Conservation (phyloP, 1,140 invertebrate species). For the Drosophila carrolli region DNA sequence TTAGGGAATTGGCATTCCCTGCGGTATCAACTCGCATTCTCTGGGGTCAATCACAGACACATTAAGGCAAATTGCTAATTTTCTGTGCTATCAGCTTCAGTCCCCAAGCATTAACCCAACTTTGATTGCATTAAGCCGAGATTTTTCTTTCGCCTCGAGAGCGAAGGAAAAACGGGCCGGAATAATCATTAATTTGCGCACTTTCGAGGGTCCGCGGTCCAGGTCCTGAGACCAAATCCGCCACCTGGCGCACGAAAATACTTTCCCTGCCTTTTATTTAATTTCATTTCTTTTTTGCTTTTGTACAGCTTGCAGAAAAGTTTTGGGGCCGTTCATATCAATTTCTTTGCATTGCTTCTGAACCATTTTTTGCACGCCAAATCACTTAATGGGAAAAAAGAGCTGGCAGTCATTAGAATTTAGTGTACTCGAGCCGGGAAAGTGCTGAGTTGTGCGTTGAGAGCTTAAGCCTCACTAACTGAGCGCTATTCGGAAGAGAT, state of each 20-base stretch:
- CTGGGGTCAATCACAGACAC: slow-evolving; percentile 71
- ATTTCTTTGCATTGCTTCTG: slow-evolving; percentile 71
- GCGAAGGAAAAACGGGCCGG: slow-evolving; percentile 29
- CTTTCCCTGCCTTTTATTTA: slow-evolving; percentile 44
- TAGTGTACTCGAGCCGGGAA: slow-evolving; percentile 42
- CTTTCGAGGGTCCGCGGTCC: slow-evolving; percentile 34
- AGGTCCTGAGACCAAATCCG: slow-evolving; percentile 2
- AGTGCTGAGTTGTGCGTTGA: slow-evolving; percentile 54
- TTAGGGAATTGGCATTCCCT: slow-evolving; percentile 18
- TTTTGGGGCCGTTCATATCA: slow-evolving; percentile 72
- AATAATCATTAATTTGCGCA: slow-evolving; percentile 77
- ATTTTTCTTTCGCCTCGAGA: slow-evolving; percentile 43
- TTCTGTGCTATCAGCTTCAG: slow-evolving; percentile 46
- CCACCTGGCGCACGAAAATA: slow-evolving; percentile 56
- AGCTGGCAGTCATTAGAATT: slow-evolving; percentile 47
- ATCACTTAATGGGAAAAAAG: slow-evolving; percentile 54
- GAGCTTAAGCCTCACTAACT: slow-evolving; percentile 30
- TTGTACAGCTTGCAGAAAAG: slow-evolving; percentile 66
- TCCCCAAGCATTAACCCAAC: slow-evolving; percentile 59
- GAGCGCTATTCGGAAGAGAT: slow-evolving; percentile 26
- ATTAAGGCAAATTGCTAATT: slow-evolving; percentile 77
- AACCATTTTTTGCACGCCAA: slow-evolving; percentile 50
- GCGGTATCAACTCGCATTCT: slow-evolving; percentile 5
- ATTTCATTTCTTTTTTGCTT: slow-evolving; percentile 32
- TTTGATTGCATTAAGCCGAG: slow-evolving; percentile 74